Evolutionary conservation across 2,888 invertebrate species (phyloP), one percentile per base, ranked within the genome.

Genomic region (Lutraria lutraria): DNA sequence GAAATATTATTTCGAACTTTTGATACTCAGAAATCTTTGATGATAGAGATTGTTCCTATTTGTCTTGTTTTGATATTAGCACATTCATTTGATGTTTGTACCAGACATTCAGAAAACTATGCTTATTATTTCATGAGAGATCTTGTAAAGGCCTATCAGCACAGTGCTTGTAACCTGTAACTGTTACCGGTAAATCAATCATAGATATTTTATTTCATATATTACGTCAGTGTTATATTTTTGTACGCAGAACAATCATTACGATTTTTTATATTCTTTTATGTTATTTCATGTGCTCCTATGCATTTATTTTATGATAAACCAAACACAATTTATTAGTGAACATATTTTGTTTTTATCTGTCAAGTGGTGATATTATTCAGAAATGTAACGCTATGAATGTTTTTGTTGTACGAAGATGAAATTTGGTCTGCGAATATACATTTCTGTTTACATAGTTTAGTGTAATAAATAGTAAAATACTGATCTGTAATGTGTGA

Each of bases 171-270:
- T 34, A 56, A 56, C 21, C 16, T 56, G 56, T 56, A 3, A 19
- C 56, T 31, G 76, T 76, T 34, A 76, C 76, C 76, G 16, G 21
- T 76, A 34, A 2, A 43, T 31, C 76, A 76, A 31, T 76, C 34
- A 31, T 76, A 34, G 16, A 31, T 13, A 31, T 6, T 34, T 16
- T 6, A 34, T 34, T 34, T 76, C 19, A 76, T 76, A 31, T 31
- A 76, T 76, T 31, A 76, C 76, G 76, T 76, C 76, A 76, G 34
- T 76, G 76, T 34, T 25, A 34, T 76, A 34, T 19, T 31, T 31
- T 31, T 34, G 34, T 76, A 34, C 76, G 76, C 76, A 76, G 29
- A 31, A 2, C 25, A n/a, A 25, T 68, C 43, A 8, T 8, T 43
- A 43, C 43, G 43, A 43, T 43, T 43, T 43, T 43, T 43, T 43